These are phyloP conservation scores for Catagonus wagneri DNA, from an alignment of 2,113 vertebrate genomes.

Conservation along the genomic window DNA sequence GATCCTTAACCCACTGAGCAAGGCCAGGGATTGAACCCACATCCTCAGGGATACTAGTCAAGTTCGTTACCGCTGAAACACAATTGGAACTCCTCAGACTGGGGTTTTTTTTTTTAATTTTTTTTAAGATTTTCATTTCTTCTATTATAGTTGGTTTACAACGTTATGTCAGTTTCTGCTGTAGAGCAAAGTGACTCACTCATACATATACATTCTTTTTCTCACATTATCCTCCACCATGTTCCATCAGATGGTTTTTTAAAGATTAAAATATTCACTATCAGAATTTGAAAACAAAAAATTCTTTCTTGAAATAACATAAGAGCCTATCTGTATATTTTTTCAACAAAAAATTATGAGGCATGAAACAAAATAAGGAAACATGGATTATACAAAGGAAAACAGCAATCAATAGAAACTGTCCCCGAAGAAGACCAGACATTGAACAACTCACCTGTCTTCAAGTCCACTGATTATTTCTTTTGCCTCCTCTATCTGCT, in stretches of 20 bases:
- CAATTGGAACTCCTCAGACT: too few relatives aligned
- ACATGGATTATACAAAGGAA: neutral
- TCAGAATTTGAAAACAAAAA: conserved; percentile 11
- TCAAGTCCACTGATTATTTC: neutral
- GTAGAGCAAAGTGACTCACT: too few relatives aligned
- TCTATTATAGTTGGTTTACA: too few relatives aligned
- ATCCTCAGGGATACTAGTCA: too few relatives aligned
- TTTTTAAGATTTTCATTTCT: too few relatives aligned
- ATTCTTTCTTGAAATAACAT: neutral
- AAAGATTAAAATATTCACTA: conserved; percentile 38
- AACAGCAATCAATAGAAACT: neutral
- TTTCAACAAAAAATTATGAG: conserved; percentile 29
- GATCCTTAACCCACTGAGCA: too few relatives aligned
- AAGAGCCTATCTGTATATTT: neutral
- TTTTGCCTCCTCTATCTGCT: neutral
- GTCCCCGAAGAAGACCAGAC: neutral
- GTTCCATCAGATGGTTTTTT: neutral
- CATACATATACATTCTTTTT: too few relatives aligned
- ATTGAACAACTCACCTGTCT: neutral
- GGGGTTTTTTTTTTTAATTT: too few relatives aligned
- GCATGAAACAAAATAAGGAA: neutral
- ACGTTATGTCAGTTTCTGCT: too few relatives aligned
- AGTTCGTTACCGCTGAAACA: too few relatives aligned
- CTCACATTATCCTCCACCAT: too few relatives aligned
- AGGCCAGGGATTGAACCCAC: too few relatives aligned